Base-by-base conservation (phyloP, 1,140 invertebrate genomes). In the Drosophila repleta region DNA sequence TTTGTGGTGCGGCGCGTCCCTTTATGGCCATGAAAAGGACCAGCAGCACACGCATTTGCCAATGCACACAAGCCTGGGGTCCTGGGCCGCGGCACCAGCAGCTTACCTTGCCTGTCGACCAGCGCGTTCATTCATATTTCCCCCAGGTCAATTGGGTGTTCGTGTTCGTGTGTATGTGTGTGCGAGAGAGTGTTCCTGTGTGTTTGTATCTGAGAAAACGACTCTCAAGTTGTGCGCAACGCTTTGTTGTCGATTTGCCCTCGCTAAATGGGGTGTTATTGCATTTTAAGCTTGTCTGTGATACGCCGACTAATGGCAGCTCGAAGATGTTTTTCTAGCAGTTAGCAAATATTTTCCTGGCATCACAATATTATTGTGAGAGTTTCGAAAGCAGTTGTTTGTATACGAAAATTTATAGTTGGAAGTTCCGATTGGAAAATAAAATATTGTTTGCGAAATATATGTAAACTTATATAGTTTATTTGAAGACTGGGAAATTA, bases 21-120 rank as follows among this genome's bases (percentile, higher is more conserved):
- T 87, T 87, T 83, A 88, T 82, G 82, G 62, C 84, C 82, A 87
- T 87, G 82, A 87, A 87, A 79, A 73, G 20, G 52, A 45, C 60
- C 66, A 77, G 60, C 15, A 57, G 10, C 58, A 63, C 58, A 41
- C 65, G 62, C 39, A 35, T 35, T 35, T 63, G 58, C 46, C 53
- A 46, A 37, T 26, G 13, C 21, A 56, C 43, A 32, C 29, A 20
- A 7, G 15, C 21, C 8, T 3, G 20, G 51, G 64, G 32, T 48
- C 43, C 62, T 61, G 10, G 58, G 66, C 61, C 52, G 63, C 57
- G 63, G n/a, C 63, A 53, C 60, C 55, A 35, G 41, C 41, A 61
- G 62, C 64, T 61, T 53, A 67, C 26, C 73, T 87, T 46, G 64
- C 35, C 73, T 87, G 65, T 76, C 60, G 66, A 75, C 49, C 35